Conservation (phyloP, 2,797 vertebrate genomes). For the Eptatretus atami region DNA sequence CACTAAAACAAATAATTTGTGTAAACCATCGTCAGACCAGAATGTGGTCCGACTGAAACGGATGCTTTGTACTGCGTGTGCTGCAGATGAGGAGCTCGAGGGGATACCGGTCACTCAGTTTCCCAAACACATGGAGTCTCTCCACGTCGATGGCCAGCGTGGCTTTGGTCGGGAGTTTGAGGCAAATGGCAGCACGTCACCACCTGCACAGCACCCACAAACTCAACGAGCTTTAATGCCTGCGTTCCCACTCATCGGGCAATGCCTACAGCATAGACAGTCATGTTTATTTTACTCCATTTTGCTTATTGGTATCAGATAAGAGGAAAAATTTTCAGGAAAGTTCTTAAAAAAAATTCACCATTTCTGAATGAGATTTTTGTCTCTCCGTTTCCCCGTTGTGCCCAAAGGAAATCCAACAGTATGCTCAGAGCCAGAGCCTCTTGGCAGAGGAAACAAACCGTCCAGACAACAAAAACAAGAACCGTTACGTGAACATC, state of each 20-base stretch:
- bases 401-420: conserved; percentile 43
- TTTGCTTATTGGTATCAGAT: conserved; percentile 12
- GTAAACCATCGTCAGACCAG: no score
- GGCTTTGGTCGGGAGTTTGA: conserved; percentile 69
- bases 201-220: background rate
- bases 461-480: conserved; percentile 64
- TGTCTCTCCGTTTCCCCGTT: conserved; percentile 7
- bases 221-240: no score
- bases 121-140: conserved; percentile 46
- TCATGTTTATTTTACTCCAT: conserved; percentile 11
- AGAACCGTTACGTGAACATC: conserved; percentile 74
- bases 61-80: no score
- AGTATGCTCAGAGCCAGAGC: conserved; percentile 43
- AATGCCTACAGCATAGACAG: no score
- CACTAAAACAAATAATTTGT: no score
- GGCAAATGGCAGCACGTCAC: conserved; percentile 22
- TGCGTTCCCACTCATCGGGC: no score
- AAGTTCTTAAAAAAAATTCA: no score
- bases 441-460: conserved; percentile 52
- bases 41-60: no score
- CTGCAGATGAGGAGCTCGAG: conserved; percentile 17
- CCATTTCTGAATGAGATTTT: no score
- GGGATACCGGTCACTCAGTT: conserved; percentile 45
- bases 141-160: conserved; percentile 26
- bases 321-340: no score